Evolutionary conservation across 2,113 vertebrate genomes (phyloP), one percentile per base, ranked within the genome.

Genomic region (Oreochromis niloticus): DNA sequence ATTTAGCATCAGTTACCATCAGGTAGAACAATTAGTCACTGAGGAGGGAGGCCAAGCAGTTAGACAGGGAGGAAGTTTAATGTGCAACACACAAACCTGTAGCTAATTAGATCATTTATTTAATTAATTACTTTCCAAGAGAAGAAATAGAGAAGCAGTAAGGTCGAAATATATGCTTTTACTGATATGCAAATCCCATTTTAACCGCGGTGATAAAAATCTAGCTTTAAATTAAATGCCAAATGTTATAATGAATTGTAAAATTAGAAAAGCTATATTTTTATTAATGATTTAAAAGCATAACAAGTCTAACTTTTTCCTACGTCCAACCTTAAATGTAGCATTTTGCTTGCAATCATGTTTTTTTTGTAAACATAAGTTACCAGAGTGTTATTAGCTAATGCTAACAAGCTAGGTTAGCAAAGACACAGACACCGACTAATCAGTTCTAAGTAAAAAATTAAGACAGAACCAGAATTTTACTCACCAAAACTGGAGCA

Each of bases 1-100:
- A 94, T 93, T 92, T 91, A 91, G 90, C 92, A 93, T 95, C 92
- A 81, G 89, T 93, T 92, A 88, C 89, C 89, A 80, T 91, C 85
- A 80, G 91, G 78, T 85, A 81, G 84, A 80, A 86, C 92, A 93
- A 94, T 94, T 91, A 94, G 93, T 83, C 80, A 63, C 57, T 13
- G 46, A 80, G 84, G 78, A 86, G 85, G 79, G 81, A 59, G 83
- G 84, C 84, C 83, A 91, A 92, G 81, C 86, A 87, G 84, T 83
- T 82, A 82, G 80, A 89, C 27, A 3, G 61, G 82, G 54, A 87
- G 87, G 75, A 92, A 86, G 87, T 59, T 57, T 79, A 86, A 86
- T 12, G 52, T 32, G 81, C 50, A 83, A 19, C 85, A 79, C 78
- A 81, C 43, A 24, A 55, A 27, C 30, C 41, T 30, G n/a, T 50